Evolutionary conservation across 2,797 vertebrate species (phyloP), one percentile per base, ranked within the genome.

Genomic region (Hippoglossus hippoglossus): DNA sequence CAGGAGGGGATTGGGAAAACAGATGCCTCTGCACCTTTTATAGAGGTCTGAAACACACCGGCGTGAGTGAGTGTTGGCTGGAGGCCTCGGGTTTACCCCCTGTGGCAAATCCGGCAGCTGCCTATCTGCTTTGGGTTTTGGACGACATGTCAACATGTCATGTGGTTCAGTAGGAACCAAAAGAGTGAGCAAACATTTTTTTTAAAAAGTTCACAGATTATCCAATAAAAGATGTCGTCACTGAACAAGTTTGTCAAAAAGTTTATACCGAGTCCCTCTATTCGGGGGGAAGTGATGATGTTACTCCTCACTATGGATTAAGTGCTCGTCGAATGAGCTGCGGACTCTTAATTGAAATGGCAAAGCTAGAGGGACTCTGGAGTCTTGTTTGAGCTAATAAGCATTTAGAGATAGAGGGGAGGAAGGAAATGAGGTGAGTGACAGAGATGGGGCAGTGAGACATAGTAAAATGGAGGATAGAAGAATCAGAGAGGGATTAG

Each of bases 321-420:
- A 68, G 53, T 56, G 58, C 70, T 80, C 81, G 60, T 28, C 82
- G 83, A 87, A 76, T 67, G 53, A 80, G 69, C 77, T 46, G 56
- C 50, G 47, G 78, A 73, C 59, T 75, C 71, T 67, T 90, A 87
- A 90, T 82, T 88, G 81, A 89, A 83, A 85, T 68, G 65, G 72
- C 79, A 75, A 74, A 81, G 75, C 87, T 61, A 62, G 71, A 53
- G 78, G 69, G 83, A 83, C 77, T 80, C 62, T 39, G 16, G 71
- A 83, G 73, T 85, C 79, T 80, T 82, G 61, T 76, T 77, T 69
- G 86, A 76, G 67, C 76, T 87, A 87, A 88, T 83, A 89, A 79
- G 68, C 68, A 79, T 78, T 82, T 59, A 75, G 60, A 77, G 75
- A 74, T 71, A 56, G 74, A 44, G 55, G 13, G 41, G 46, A 52